These are phyloP conservation scores for Nemotelus pantherinus DNA, from an alignment of 2,888 invertebrate species.

Conservation along the genomic window DNA sequence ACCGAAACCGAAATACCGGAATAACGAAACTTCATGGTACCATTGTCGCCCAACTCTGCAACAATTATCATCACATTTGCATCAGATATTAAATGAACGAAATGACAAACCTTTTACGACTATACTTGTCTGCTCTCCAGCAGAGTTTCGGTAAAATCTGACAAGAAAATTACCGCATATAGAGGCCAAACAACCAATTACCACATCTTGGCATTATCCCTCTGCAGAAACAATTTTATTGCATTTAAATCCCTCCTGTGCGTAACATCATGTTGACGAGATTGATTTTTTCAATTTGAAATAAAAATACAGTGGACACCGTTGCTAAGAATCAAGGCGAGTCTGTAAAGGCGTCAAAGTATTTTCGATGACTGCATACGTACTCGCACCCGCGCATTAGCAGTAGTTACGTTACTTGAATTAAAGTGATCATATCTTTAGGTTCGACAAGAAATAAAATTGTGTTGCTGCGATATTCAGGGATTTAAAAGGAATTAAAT, in stretches of 20 bases:
- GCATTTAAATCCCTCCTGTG: conserved; percentile 9
- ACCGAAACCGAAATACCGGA: too few species aligned
- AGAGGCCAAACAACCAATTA: conserved; percentile 39
- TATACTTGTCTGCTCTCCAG: not conserved
- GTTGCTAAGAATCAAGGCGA: conserved; percentile 33
- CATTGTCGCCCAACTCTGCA: too few species aligned
- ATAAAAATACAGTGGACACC: not conserved
- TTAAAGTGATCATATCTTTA: too few species aligned
- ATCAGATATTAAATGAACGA: conserved; percentile 21
- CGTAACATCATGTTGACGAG: not conserved
- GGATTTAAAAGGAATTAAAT: conserved; percentile 19
- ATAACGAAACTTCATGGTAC: too few species aligned
- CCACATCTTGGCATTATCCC: conserved; percentile 29
- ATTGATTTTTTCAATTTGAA: conserved; percentile 16
- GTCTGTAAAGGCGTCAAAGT: conserved; percentile 21
- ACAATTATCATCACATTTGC: too few species aligned
- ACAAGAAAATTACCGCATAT: conserved; percentile 29
- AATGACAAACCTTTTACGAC: conserved; percentile 38
- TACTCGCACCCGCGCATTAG: too few species aligned
- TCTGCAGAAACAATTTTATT: conserved; percentile 22
- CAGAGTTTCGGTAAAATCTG: conserved; percentile 8
- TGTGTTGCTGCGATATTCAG: not conserved
- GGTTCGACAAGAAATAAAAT: too few species aligned
- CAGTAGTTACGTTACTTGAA: too few species aligned
- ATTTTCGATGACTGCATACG: conserved; percentile 17